These are phyloP conservation scores for Sarotherodon lohbergeri DNA, from an alignment of 2,113 vertebrate species.

Conservation along the genomic window DNA sequence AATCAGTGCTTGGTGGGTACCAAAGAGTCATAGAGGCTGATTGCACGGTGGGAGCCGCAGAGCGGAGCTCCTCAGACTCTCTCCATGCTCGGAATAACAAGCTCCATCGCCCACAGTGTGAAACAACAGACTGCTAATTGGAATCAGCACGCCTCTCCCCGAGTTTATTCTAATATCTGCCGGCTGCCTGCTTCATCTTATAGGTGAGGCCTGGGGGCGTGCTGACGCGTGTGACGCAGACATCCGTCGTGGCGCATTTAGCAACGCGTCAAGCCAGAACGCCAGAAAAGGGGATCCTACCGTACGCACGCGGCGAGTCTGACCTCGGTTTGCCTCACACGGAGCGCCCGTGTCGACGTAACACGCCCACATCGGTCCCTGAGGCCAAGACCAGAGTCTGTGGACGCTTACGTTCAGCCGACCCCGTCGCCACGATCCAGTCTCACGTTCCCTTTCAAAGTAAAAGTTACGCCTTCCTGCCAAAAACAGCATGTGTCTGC, in stretches of 20 bases:
- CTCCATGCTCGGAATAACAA: constrained; percentile 69
- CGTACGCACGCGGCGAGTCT: neutral
- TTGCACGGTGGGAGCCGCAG: constrained; percentile 64
- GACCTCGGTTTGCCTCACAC: neutral
- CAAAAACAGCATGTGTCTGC: neutral
- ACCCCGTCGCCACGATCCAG: neutral
- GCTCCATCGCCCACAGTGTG: constrained; percentile 68
- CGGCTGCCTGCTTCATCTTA: constrained; percentile 29
- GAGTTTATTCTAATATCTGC: constrained; percentile 63
- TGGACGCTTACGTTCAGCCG: neutral
- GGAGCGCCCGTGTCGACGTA: neutral
- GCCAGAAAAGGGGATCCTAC: neutral
- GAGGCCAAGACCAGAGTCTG: neutral
- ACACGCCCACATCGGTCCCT: neutral
- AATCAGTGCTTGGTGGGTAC: constrained; percentile 66
- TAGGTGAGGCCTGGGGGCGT: constrained; percentile 47
- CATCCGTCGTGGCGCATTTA: neutral
- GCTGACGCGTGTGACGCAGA: neutral
- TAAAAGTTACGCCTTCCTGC: neutral
- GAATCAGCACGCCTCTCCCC: constrained; percentile 67
- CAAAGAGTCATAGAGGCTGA: constrained; percentile 67
- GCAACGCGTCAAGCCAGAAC: neutral
- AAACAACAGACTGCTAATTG: constrained; percentile 74
- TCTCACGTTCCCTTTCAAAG: neutral
- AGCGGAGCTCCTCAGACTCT: constrained; percentile 60